Conservation (phyloP, 1,140 invertebrate species). For the Bathynomus jamesi region DNA sequence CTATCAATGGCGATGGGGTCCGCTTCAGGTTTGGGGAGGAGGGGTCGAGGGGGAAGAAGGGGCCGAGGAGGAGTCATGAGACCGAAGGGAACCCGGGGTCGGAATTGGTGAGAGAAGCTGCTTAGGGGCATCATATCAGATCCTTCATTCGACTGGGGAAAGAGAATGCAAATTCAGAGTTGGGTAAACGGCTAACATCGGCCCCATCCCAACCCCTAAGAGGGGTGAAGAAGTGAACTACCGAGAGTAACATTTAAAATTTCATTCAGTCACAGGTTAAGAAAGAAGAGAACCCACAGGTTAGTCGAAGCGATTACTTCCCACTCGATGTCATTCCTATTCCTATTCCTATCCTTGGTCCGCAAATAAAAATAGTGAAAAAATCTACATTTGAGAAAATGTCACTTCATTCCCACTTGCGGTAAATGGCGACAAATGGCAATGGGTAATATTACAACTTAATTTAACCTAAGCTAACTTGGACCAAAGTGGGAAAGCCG, state of each 20-base stretch:
- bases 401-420: no score
- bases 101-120: constrained; percentile 72
- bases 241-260: not conserved
- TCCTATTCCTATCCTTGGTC: no score
- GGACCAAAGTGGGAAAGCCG: no score
- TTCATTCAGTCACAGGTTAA: not conserved
- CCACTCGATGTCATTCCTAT: no score
- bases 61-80: constrained; percentile 52
- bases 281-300: not conserved
- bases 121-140: constrained; percentile 82
- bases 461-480: no score
- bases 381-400: not conserved
- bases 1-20: constrained; percentile 39
- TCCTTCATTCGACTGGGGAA: constrained; percentile 67
- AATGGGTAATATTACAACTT: no score
- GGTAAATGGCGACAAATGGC: no score
- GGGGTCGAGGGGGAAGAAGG: constrained; percentile 42
- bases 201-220: not conserved
- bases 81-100: constrained; percentile 56
- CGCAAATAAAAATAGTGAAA: not conserved
- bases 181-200: not conserved
- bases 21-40: constrained; percentile 41
- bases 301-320: no score
- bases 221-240: not conserved
- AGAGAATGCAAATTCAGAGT: constrained; percentile 14